Percentiles rank a stretch among this genome's conserved stretches.
Conservation (phyloP, 2,888 invertebrate genomes). For the Thyatira batis region DNA sequence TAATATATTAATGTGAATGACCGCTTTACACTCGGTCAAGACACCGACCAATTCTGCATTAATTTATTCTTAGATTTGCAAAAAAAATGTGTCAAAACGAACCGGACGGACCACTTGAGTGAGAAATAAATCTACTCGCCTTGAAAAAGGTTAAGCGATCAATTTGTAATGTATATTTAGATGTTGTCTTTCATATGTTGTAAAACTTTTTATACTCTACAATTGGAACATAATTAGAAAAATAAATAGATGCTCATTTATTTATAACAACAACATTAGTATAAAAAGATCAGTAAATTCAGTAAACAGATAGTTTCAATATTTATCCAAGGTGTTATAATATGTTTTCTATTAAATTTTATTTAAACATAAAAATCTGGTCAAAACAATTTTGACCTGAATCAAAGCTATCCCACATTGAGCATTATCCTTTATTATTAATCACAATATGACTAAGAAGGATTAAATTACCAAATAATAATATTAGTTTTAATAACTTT, state of each 20-base stretch:
- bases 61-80: background rate
- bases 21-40: background rate
- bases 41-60: background rate
- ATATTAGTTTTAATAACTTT: too few relatives aligned
- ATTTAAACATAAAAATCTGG: background rate
- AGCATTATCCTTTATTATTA: background rate
- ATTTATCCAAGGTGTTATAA: too few relatives aligned
- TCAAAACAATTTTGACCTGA: background rate
- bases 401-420: background rate
- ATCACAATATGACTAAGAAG: background rate
- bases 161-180: background rate
- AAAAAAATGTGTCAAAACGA: constrained; percentile 3
- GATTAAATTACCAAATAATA: too few relatives aligned
- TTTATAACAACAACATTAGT: too few relatives aligned
- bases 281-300: too few relatives aligned
- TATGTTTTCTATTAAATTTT: background rate
- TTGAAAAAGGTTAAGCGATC: background rate
- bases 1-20: background rate
- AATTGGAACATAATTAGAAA: too few relatives aligned
- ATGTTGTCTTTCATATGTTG: too few relatives aligned
- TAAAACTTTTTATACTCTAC: too few relatives aligned
- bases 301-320: too few relatives aligned
- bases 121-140: background rate
- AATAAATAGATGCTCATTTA: too few relatives aligned
- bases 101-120: constrained; percentile 4